phyloP scores from a whole-genome alignment of 2,113 vertebrate genomes.

The Gasterosteus nipponicus region DNA sequence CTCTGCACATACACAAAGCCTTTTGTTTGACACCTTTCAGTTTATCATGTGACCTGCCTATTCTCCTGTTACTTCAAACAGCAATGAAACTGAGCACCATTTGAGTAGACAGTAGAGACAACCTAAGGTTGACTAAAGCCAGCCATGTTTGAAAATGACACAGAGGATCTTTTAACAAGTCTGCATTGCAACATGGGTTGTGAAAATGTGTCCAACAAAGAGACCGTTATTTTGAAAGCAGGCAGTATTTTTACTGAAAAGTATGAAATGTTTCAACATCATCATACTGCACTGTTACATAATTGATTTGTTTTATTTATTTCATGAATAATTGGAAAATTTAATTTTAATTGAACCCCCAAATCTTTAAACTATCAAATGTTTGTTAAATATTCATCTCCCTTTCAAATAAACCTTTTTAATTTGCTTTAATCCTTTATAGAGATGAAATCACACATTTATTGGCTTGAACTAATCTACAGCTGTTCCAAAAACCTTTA shows the following conservation, averaged over 20 bases:
- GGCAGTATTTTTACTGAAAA: too few relatives aligned
- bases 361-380: neutral
- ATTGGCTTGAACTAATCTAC: neutral
- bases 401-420: neutral
- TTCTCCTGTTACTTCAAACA: slow-evolving; percentile 46
- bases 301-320: slow-evolving; percentile 2
- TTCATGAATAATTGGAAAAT: neutral
- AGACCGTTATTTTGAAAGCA: neutral
- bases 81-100: slow-evolving; percentile 53
- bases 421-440: slow-evolving; percentile 3
- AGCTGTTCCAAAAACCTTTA: slow-evolving; percentile 5
- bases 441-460: neutral
- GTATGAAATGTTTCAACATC: too few relatives aligned
- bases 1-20: slow-evolving; percentile 31
- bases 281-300: neutral
- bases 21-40: slow-evolving; percentile 39
- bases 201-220: neutral
- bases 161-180: slow-evolving; percentile 2
- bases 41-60: slow-evolving; percentile 58
- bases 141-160: slow-evolving; percentile 7
- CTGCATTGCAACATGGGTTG: neutral
- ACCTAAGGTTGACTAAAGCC: neutral
- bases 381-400: slow-evolving; percentile 6
- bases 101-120: slow-evolving; percentile 28
- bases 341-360: too few relatives aligned